A percentile compares a stretch with the other conserved stretches of the same genome.
These are phyloP conservation scores for Mactromeris polynyma DNA, from an alignment of 2,888 invertebrate species.

Conservation along the genomic window DNA sequence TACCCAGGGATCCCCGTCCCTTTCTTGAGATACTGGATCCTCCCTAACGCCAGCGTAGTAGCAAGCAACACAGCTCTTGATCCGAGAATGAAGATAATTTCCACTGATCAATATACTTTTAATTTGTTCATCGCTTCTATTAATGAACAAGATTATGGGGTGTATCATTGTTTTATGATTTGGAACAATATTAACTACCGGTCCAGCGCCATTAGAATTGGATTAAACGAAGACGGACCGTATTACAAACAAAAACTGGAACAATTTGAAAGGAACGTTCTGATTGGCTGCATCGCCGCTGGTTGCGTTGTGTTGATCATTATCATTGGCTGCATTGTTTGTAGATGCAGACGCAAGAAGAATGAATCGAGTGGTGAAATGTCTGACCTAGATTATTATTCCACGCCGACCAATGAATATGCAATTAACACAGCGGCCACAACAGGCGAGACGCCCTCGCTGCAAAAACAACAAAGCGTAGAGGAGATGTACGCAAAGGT, in stretches of 20 bases:
- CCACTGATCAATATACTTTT: constrained; percentile 53
- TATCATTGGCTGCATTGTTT: constrained; percentile 38
- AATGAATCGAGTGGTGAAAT: constrained; percentile 17
- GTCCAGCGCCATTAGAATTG: constrained; percentile 53
- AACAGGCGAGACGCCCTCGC: not conserved
- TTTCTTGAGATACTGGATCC: constrained; percentile 62
- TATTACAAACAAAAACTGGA: constrained; percentile 52
- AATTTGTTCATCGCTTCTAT: constrained; percentile 54
- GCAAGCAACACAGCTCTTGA: constrained; percentile 33
- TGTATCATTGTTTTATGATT: constrained; percentile 72
- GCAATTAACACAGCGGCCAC: not conserved
- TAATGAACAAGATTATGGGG: constrained; percentile 72
- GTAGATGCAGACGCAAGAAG: constrained; percentile 34
- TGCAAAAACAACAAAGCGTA: not conserved
- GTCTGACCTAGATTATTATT: constrained; percentile 25
- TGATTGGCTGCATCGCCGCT: constrained; percentile 55
- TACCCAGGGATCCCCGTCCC: constrained; percentile 56
- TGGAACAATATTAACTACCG: constrained; percentile 65
- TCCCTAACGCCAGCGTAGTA: constrained; percentile 60
- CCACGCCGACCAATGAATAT: not conserved
- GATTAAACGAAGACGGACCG: constrained; percentile 64
- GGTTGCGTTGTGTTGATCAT: constrained; percentile 49
- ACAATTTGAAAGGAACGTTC: constrained; percentile 49
- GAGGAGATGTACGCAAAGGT: constrained; percentile 53
- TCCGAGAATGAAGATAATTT: constrained; percentile 31